Percentiles rank a stretch among this genome's conserved stretches.
Conservation (phyloP, 2,113 vertebrate species). For the Esox niger region DNA sequence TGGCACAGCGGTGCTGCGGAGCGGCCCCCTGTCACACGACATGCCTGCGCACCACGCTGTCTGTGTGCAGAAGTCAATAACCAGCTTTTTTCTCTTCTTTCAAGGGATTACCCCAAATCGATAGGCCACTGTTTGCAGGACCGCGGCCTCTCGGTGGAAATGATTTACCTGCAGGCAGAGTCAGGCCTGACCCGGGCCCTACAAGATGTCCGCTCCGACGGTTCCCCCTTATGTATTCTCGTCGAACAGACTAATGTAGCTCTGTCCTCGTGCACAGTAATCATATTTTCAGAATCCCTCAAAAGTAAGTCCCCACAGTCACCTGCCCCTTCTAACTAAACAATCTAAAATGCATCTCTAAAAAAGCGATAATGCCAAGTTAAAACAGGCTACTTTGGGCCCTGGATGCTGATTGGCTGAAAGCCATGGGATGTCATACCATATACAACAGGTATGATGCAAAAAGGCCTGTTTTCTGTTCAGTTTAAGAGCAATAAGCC, state of each 20-base stretch:
- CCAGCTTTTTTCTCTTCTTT: constrained; percentile 75
- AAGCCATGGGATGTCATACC: no score
- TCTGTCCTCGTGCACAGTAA: constrained; percentile 75
- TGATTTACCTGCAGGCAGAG: constrained; percentile 74
- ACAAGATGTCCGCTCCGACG: constrained; percentile 77
- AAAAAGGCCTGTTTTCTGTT: no score
- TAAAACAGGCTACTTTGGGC: no score
- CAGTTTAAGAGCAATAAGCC: no score
- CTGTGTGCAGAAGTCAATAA: constrained; percentile 59
- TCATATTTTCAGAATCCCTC: constrained; percentile 79
- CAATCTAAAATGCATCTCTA: constrained; percentile 7
- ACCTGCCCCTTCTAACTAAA: constrained; percentile 43
- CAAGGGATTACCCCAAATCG: constrained; percentile 78
- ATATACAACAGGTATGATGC: no score
- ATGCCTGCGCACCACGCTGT: background rate
- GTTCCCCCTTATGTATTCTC: constrained; percentile 80
- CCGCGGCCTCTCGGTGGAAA: constrained; percentile 76
- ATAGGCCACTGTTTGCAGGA: constrained; percentile 76
- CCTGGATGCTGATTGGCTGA: no score
- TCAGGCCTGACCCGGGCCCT: constrained; percentile 70
- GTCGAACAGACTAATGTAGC: constrained; percentile 75
- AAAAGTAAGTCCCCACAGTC: constrained; percentile 77
- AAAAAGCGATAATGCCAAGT: background rate
- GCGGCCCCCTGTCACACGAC: background rate
- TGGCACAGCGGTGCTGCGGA: background rate